Conservation (phyloP, 2,797 vertebrate species). For the Toxotes lorentzi region DNA sequence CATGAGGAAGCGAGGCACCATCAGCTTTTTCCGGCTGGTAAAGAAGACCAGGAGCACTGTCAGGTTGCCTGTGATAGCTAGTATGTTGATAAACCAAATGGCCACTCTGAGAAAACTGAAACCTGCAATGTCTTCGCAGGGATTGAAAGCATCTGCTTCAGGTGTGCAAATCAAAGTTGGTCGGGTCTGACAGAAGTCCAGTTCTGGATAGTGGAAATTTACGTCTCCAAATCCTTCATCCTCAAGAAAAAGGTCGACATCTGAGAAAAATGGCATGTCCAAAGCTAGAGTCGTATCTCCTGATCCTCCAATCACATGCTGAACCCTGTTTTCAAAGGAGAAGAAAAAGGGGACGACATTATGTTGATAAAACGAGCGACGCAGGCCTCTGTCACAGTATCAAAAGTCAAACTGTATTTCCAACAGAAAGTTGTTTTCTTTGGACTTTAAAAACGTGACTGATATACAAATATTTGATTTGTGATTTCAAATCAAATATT, state of each 20-base stretch:
- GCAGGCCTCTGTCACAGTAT: background rate
- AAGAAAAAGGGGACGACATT: background rate
- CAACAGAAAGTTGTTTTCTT: background rate
- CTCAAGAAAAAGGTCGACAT: slow-evolving; percentile 14
- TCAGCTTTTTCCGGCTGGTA: slow-evolving; percentile 88
- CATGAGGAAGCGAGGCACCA: slow-evolving; percentile 92
- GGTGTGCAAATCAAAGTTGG: slow-evolving; percentile 85
- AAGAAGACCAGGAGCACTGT: slow-evolving; percentile 87
- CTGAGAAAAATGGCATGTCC: slow-evolving; percentile 33
- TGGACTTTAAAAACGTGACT: background rate
- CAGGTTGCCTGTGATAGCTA: slow-evolving; percentile 89
- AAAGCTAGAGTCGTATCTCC: slow-evolving; percentile 18
- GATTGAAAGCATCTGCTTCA: slow-evolving; percentile 90
- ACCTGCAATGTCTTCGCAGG: slow-evolving; percentile 91
- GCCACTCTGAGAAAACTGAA: slow-evolving; percentile 89
- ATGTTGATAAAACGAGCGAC: background rate
- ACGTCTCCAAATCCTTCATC: slow-evolving; percentile 58
- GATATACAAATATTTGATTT: background rate
- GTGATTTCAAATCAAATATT: background rate
- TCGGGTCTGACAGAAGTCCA: slow-evolving; percentile 66
- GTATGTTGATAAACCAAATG: slow-evolving; percentile 91
- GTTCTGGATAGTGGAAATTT: slow-evolving; percentile 76
- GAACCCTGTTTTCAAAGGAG: slow-evolving; percentile 48
- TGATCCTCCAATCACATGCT: slow-evolving; percentile 32
- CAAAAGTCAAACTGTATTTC: background rate